Evolutionary conservation across 2,888 invertebrate genomes (phyloP), one percentile per base, ranked within the genome.

Genomic region (Biston stratarius): DNA sequence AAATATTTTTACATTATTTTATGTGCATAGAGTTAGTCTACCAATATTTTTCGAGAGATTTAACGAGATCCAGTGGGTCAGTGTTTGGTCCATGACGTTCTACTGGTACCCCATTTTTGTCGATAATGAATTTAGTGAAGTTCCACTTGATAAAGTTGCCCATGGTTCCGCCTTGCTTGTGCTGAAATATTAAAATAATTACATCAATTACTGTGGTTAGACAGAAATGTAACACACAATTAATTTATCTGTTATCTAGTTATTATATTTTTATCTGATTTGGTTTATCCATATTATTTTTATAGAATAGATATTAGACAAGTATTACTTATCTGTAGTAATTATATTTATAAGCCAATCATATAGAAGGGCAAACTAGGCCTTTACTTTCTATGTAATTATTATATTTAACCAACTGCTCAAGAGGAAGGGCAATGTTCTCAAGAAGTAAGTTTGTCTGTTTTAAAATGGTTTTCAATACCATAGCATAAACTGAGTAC

Each of bases 141-240:
- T 97, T 97, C 97, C 97, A 97, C 87, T 97, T 97, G 83, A 97
- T 96, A 80, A 96, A 96, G 79, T 92, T 96, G 42, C 95, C 95
- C 8, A 95, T 76, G 8, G 90, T 89, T 14, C 95, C 95, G 38
- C 95, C 95, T 81, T 94, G 91, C 76, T 94, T 94, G 70, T 89
- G 78, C 94, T 94, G 83, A 62, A 84, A 86, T 53, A 38, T 40
- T 15, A 15, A 53, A 15, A 53, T 15, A 53, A 33, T 48, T 9
- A 11, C 0, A 8, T 9, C 11, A 48, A 2, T 0, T 11, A 48
- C 24, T 11, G 24, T 48, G 9, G 24, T 47, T 24, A n/a, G 15
- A 5, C 9, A 47, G 14, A 45, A 14, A 1, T 0, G 6, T 9
- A 6, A 7, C 3, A 24, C 3, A 24, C 24, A 10, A 15, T 7